Conservation (phyloP, 1,140 invertebrate genomes). For the Chionoecetes opilio region DNA sequence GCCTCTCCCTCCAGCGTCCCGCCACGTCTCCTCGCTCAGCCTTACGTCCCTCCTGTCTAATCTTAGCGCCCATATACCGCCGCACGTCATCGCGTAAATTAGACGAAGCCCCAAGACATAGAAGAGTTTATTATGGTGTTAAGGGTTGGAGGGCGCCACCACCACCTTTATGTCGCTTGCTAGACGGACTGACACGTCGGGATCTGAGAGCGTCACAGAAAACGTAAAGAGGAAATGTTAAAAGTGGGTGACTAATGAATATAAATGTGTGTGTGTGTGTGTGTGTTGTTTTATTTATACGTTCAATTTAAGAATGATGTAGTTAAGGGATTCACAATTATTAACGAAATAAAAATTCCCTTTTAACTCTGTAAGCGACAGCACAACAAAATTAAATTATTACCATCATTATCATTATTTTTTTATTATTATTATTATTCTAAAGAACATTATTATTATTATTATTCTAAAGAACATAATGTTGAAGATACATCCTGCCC, state of each 20-base stretch:
- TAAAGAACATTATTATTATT: background rate
- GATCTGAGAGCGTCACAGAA: background rate
- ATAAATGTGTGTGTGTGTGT: background rate
- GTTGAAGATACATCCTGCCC: too few species aligned
- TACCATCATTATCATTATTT: background rate
- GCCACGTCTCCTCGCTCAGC: background rate
- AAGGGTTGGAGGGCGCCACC: background rate
- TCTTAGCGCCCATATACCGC: constrained; percentile 1
- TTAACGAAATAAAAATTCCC: too few species aligned
- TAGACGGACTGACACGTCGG: background rate
- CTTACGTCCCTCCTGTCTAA: background rate
- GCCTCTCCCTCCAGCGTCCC: background rate
- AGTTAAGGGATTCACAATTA: too few species aligned
- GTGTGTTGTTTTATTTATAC: too few species aligned
- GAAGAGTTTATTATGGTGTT: background rate
- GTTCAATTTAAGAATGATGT: too few species aligned
- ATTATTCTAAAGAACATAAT: background rate
- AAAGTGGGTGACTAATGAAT: background rate
- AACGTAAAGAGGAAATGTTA: background rate
- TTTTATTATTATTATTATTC: too few species aligned
- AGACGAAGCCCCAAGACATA: background rate
- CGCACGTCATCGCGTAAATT: constrained; percentile 17
- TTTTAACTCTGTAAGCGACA: background rate
- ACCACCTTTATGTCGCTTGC: background rate
- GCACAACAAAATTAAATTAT: background rate